Base-by-base conservation (phyloP, 2,888 invertebrate species). In the Rhodophaea formosa region DNA sequence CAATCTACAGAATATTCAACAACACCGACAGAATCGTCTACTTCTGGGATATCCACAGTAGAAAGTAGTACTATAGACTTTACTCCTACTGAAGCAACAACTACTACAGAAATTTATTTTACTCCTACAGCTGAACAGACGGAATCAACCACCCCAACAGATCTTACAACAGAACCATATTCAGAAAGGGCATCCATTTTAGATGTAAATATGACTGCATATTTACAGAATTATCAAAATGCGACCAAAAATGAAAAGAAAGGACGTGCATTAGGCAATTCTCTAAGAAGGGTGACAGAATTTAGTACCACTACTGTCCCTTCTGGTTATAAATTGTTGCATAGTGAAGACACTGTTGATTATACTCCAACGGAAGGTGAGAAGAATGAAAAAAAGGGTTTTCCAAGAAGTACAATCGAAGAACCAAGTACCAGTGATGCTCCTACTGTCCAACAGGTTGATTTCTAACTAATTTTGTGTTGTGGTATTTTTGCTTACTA, bases 381-480 rank as follows among this genome's bases (percentile, higher is more conserved):
- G 7, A 52, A 53, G n/a, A 52, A 57, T 52, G 44, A 23, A 8
- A 57, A 57, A 35, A 44, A 52, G 53, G 51, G 39, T 52, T 8
- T 53, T 16, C 15, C 44, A 30, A 51, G 29, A 52, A 57, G 12
- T 35, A 58, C 17, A 30, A 52, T 16, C 8, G 45, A 53, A 32
- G 57, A 45, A 53, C 17, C 17, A 6, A 46, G 10, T 30, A 35
- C 55, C 45, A 32, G 0, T 17, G 35, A 17, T 17, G 29, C 30
- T 14, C 15, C 47, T 39, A 16, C 30, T 30, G 49, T 49, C 10
- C 23, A 49, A 15, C 56, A 56, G 56, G 56, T 56, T 1, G 30
- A 49, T 56, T 46, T 56, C 46, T 56, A 56, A 39, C 54, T 45
- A 47, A 56, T 12, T 43, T 2, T 56, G 49, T 43, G 29, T 14